Conservation (phyloP, 2,113 vertebrate genomes). For the Melanostigma gelatinosum region DNA sequence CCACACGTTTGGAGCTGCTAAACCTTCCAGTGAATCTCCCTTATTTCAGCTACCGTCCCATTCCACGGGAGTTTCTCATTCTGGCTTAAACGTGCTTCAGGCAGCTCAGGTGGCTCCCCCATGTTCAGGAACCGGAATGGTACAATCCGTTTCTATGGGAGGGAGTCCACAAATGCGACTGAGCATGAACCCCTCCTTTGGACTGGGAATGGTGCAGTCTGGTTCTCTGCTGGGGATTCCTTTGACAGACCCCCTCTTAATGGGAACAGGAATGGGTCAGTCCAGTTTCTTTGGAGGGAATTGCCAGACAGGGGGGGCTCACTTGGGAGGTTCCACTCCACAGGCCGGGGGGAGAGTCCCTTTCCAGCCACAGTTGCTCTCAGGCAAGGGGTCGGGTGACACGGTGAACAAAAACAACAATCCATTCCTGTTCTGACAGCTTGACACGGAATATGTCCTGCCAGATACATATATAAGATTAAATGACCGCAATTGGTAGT, state of each 20-base stretch:
- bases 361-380: constrained; percentile 9
- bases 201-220: constrained; percentile 45
- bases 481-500: background rate
- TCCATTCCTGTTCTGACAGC: constrained; percentile 62
- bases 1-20: constrained; percentile 69
- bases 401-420: constrained; percentile 28
- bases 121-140: constrained; percentile 35
- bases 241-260: constrained; percentile 36
- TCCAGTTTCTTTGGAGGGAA: constrained; percentile 31
- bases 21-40: constrained; percentile 40
- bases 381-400: constrained; percentile 3
- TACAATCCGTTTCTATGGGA: constrained; percentile 44
- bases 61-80: constrained; percentile 12
- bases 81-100: constrained; percentile 30
- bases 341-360: constrained; percentile 2
- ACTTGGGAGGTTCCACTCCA: background rate
- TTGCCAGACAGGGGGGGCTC: background rate
- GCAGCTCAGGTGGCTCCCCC: constrained; percentile 44
- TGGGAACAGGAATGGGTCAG: constrained; percentile 25
- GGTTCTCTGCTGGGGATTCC: constrained; percentile 60
- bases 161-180: constrained; percentile 32
- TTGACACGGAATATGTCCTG: background rate
- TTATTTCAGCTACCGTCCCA: constrained; percentile 32
- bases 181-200: constrained; percentile 32
- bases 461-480: background rate